A percentile compares a stretch with the other conserved stretches of the same genome.
phyloP scores from a whole-genome alignment of 2,113 vertebrate species.

The Tragelaphus strepsiceros region DNA sequence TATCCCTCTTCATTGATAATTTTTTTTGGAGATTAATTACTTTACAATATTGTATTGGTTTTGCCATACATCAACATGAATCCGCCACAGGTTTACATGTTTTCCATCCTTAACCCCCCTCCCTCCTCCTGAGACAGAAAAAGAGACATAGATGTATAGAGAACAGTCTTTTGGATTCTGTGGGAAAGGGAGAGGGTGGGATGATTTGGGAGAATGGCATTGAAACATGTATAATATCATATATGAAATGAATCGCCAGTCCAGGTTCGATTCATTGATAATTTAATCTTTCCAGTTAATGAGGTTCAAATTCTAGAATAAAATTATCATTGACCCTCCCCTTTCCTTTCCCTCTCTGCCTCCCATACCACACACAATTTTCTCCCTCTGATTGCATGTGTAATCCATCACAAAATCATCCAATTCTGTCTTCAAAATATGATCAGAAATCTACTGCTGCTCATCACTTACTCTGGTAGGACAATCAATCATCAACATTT shows the following conservation, averaged over 20 bases:
- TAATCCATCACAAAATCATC: not conserved
- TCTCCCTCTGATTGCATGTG: not conserved
- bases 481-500: not conserved
- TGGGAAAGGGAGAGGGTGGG: too few relatives aligned
- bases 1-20: not conserved
- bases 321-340: not conserved
- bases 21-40: not conserved
- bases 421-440: not conserved
- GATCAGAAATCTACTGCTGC: not conserved
- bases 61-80: too few relatives aligned
- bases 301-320: not conserved
- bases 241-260: too few relatives aligned
- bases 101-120: too few relatives aligned
- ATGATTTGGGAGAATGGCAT: too few relatives aligned
- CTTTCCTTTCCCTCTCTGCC: not conserved
- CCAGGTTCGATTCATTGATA: not conserved
- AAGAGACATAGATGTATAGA: too few relatives aligned
- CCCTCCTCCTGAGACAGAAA: too few relatives aligned
- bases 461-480: not conserved
- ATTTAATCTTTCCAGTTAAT: not conserved
- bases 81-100: too few relatives aligned
- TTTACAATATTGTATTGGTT: too few relatives aligned
- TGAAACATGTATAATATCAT: too few relatives aligned
- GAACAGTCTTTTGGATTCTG: too few relatives aligned
- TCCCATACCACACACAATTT: not conserved